Conservation (phyloP, 2,113 vertebrate species). For the Rhodinocichla rosea region DNA sequence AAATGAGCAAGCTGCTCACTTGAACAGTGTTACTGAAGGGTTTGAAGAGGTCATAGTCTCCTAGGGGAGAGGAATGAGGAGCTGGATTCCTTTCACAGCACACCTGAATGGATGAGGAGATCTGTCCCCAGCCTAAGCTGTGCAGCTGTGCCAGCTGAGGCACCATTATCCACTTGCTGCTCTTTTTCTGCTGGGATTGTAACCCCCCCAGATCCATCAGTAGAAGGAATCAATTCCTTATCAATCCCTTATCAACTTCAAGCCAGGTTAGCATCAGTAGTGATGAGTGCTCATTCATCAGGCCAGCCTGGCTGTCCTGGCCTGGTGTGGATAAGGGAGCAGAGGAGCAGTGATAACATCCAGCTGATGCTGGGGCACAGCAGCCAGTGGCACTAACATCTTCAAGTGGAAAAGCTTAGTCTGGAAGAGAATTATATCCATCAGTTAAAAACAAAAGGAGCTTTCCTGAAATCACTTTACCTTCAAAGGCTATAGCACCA, state of each 20-base stretch:
- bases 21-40: background rate
- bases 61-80: background rate
- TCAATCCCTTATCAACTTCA: background rate
- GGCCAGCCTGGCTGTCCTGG: background rate
- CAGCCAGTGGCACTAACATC: background rate
- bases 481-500: background rate
- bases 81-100: background rate
- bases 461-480: background rate
- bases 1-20: background rate
- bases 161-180: background rate
- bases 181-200: background rate
- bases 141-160: background rate
- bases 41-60: background rate
- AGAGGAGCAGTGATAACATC: background rate
- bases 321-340: background rate
- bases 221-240: background rate
- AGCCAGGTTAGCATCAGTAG: background rate
- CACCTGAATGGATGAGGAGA: background rate
- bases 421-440: background rate
- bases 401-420: background rate
- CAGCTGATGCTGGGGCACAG: background rate
- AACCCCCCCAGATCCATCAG: background rate
- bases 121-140: background rate
- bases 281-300: background rate
- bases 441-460: background rate